Evolutionary conservation across 2,888 invertebrate genomes (phyloP).

Genomic region (Ethmia dodecea): DNA sequence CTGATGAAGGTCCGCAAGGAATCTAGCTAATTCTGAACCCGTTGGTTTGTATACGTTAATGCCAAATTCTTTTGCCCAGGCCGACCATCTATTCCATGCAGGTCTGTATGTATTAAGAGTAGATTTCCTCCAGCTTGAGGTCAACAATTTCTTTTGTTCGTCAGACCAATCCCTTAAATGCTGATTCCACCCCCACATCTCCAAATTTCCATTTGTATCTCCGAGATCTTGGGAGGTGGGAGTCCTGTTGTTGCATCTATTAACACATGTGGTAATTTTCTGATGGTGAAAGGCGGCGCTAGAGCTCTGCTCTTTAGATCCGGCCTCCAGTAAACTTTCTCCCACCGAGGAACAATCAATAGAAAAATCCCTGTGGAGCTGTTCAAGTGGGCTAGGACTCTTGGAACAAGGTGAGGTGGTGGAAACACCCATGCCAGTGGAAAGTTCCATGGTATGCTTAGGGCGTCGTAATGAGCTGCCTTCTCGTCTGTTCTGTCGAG

Average conservation of each 20-base stretch:
- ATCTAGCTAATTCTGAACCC: constrained; percentile 7
- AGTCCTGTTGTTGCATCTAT: constrained; percentile 13
- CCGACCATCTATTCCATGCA: constrained; percentile 11
- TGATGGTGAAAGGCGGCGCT: constrained; percentile 9
- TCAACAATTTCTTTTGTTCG: constrained; percentile 14
- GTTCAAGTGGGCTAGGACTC: constrained; percentile 24
- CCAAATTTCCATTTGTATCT: constrained; percentile 17
- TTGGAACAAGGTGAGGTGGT: constrained; percentile 25
- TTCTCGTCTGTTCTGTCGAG: background rate
- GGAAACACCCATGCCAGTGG: constrained; percentile 28
- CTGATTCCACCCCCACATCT: constrained; percentile 21
- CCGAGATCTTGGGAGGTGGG: constrained; percentile 11
- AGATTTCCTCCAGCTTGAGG: constrained; percentile 19
- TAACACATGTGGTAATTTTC: constrained; percentile 7
- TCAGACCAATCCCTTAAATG: constrained; percentile 13
- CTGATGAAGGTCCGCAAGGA: constrained; percentile 9
- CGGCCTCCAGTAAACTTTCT: constrained; percentile 14
- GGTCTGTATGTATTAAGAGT: constrained; percentile 18
- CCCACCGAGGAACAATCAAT: constrained; percentile 10
- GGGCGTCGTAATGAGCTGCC: constrained; percentile 16
- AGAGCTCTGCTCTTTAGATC: constrained; percentile 20
- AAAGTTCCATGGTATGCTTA: constrained; percentile 24
- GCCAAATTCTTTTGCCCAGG: constrained; percentile 8
- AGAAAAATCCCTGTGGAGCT: constrained; percentile 13
- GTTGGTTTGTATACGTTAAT: constrained; percentile 5